Evolutionary conservation across 2,888 invertebrate species (phyloP).

Genomic region (Limnephilus marmoratus): DNA sequence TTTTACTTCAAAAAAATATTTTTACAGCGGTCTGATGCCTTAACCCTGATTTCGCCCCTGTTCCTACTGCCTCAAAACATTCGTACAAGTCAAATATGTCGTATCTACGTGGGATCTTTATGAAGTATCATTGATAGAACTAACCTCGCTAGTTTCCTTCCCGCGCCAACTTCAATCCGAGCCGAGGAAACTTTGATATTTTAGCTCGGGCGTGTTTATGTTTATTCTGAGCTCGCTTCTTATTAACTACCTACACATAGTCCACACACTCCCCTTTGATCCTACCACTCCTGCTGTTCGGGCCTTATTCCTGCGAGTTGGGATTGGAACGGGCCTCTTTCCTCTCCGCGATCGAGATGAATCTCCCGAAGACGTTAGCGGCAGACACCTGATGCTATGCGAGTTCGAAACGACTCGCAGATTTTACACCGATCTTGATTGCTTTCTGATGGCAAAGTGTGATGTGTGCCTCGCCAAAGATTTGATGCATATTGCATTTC

Average conservation of each 20-base stretch:
- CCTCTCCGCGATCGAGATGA: no score
- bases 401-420: background rate
- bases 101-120: slow-evolving; percentile 34
- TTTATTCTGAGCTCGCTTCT: slow-evolving; percentile 22
- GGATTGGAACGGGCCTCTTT: background rate
- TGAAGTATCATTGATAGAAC: slow-evolving; percentile 37
- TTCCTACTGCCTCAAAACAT: background rate
- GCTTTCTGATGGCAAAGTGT: background rate
- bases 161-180: slow-evolving; percentile 29
- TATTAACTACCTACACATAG: background rate
- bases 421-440: background rate
- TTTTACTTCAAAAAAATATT: no score
- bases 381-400: background rate
- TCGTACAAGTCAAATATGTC: slow-evolving; percentile 44
- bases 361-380: background rate
- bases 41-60: background rate
- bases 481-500: background rate
- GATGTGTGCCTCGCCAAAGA: background rate
- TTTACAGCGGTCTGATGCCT: no score
- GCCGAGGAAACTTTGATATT: slow-evolving; percentile 35
- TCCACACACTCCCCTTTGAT: background rate
- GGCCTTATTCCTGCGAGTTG: background rate
- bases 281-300: background rate
- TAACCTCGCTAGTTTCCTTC: slow-evolving; percentile 15
- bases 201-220: slow-evolving; percentile 15